These are phyloP conservation scores for Sminthurinus aureus DNA, from an alignment of 2,888 invertebrate species.

Conservation along the genomic window DNA sequence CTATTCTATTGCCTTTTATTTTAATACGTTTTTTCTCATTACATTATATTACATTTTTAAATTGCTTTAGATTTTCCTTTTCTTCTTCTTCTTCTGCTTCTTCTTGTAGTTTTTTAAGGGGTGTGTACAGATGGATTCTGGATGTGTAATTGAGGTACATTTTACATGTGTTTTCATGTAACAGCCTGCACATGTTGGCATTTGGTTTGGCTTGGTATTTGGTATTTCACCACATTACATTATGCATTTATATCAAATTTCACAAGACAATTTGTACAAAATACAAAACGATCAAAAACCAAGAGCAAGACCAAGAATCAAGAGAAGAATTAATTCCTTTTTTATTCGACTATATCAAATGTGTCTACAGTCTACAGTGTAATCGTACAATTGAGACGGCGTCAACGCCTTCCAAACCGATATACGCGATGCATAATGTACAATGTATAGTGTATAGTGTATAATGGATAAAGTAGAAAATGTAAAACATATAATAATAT, in stretches of 20 bases:
- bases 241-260: no score
- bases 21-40: constrained; percentile 33
- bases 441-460: neutral
- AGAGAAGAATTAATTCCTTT: constrained; percentile 33
- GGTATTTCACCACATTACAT: neutral
- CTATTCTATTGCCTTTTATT: constrained; percentile 16
- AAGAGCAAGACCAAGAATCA: neutral
- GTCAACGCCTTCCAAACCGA: constrained; percentile 2
- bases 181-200: constrained; percentile 12
- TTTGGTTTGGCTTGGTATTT: neutral
- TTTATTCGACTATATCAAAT: constrained; percentile 2
- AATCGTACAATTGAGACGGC: neutral
- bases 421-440: neutral
- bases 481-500: no score
- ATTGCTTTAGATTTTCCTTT: neutral
- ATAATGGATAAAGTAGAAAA: no score
- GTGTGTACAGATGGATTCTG: constrained; percentile 22
- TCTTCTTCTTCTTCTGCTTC: constrained; percentile 7
- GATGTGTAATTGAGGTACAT: constrained; percentile 25
- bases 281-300: neutral
- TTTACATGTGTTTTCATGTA: constrained; percentile 24
- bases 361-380: neutral
- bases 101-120: constrained; percentile 29
- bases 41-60: constrained; percentile 34
- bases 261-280: no score